Conservation (phyloP, 2,113 vertebrate genomes). For the Myrmophylax atrothorax region DNA sequence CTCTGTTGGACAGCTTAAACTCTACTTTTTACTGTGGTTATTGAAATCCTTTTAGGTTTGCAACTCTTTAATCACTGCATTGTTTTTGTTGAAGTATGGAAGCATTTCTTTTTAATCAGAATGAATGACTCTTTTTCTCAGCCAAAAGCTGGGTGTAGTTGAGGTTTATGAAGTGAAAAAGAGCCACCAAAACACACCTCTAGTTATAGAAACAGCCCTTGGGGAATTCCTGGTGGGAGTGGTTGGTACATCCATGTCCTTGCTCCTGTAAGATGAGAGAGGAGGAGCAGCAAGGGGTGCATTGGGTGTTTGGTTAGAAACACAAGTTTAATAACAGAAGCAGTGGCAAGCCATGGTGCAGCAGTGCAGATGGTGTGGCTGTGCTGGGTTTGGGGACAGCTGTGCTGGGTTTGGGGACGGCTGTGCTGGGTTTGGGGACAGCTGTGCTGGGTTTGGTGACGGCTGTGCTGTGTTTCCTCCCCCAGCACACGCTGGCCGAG, state of each 20-base stretch:
- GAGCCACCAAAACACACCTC: accelerated
- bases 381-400: no score
- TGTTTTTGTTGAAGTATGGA: not conserved
- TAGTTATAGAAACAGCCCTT: not conserved
- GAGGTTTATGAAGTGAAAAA: not conserved
- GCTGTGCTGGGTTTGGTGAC: no score
- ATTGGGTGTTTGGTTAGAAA: not conserved
- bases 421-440: no score
- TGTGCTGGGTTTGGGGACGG: no score
- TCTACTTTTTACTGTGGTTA: accelerated
- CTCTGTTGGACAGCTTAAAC: not conserved
- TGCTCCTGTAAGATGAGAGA: not conserved
- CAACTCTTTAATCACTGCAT: not conserved
- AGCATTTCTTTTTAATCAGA: not conserved
- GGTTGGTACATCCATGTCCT: not conserved
- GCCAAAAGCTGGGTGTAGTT: not conserved
- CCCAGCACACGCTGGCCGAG: slow-evolving; percentile 89
- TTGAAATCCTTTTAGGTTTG: not conserved
- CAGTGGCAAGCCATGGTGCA: not conserved
- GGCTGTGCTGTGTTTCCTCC: not conserved
- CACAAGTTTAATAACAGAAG: not conserved
- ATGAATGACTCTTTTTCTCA: not conserved
- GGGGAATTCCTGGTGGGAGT: not conserved
- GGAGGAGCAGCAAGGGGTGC: not conserved
- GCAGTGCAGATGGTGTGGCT: no score